Percentiles rank a stretch among this genome's conserved stretches.
Evolutionary conservation across 2,113 vertebrate species (phyloP).

Genomic region (human (Homo sapiens)): DNA sequence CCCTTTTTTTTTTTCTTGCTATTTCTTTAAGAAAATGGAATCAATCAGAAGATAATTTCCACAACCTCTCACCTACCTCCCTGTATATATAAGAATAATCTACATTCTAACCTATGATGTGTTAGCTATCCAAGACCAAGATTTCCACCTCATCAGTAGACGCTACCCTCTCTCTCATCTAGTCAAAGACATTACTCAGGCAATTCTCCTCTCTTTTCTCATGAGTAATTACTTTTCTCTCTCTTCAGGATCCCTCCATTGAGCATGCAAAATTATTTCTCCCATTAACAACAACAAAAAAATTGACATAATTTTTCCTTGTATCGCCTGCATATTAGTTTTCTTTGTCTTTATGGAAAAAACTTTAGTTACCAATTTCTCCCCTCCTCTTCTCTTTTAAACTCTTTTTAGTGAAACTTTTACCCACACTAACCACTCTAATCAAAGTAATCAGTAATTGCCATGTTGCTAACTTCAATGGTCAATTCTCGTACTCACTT

Average conservation of each 20-base stretch:
- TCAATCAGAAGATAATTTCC: background rate
- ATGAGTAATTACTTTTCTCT: background rate
- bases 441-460: background rate
- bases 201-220: background rate
- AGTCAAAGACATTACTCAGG: background rate
- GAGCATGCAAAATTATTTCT: background rate
- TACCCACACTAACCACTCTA: background rate
- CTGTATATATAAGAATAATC: background rate
- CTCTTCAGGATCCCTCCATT: background rate
- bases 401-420: background rate
- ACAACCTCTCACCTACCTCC: background rate
- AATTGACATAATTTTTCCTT: background rate
- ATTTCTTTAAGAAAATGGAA: background rate
- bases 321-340: background rate
- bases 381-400: background rate
- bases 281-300: background rate
- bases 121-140: background rate
- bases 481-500: background rate
- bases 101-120: background rate
- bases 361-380: background rate
- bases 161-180: background rate
- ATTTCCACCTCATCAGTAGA: background rate
- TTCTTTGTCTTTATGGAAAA: conserved; percentile 4
- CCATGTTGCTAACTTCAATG: background rate
- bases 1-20: background rate